Base-by-base conservation (phyloP, 2,113 vertebrate species). In the Collichthys lucidus region DNA sequence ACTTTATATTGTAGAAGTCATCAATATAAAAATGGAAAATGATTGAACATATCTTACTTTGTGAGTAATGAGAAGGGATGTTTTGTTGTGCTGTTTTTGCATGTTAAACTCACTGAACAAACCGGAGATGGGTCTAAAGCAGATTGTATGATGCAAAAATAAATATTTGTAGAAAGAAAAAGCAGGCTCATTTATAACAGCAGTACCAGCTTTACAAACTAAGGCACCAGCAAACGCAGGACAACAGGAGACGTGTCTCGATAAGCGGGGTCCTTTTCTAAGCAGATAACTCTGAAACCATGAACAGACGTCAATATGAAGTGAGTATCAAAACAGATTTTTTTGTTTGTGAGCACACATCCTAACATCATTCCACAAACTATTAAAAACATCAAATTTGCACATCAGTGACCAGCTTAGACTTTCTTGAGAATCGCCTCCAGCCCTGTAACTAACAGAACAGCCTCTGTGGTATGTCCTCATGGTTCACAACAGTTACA, bases 191-290 rank as follows among this genome's bases (percentile, higher is more conserved):
- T 81, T 67, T 40, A 40, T 61, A 79, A 75, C 67, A 79, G 29
- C 62, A 78, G 62, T 35, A 50, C 70, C 59, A 82, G 73, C 22
- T 86, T 84, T 59, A 79, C 26, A 80, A 70, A 87, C 69, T 84
- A 92, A 94, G 91, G 90, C 92, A 93, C 87, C 82, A 65, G 75
- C 69, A 82, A 40, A 77, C 17, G 56, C 76, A 73, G 70, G 29
- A 70, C 64, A 74, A 80, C 12, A 42, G 12, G 61, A 26, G 15
- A 56, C 5, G 3, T 16, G 11, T 20, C 46, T 63, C 22, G 7
- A 35, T 6, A 26, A 44, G 50, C 60, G 7, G 47, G 15, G 19
- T 53, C 22, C 19, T 49, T 9, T 50, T 42, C 74, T 40, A 24
- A 7, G 0, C 47, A 40, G 8, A 7, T 11, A 44, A 24, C 22